Conservation (phyloP, 2,888 invertebrate genomes). For the Dicycla oo region DNA sequence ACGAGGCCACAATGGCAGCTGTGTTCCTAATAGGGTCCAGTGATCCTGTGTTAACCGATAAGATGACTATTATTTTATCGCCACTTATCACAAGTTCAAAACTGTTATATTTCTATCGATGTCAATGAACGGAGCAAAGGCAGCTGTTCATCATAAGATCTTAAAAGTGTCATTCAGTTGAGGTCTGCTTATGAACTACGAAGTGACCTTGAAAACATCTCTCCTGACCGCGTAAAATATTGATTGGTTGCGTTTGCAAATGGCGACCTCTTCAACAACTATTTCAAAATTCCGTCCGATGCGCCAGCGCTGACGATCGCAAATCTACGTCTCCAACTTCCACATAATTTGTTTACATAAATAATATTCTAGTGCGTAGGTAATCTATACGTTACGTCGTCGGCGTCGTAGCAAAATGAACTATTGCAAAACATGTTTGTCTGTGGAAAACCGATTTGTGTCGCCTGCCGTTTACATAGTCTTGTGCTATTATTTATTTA, state of each 20-base stretch:
- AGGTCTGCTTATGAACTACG: background rate
- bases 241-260: background rate
- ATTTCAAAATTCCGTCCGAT: background rate
- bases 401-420: constrained; percentile 22
- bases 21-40: constrained; percentile 19
- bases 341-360: constrained; percentile 42
- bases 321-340: constrained; percentile 31
- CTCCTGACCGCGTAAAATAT: background rate
- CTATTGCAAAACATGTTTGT: constrained; percentile 59
- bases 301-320: constrained; percentile 1
- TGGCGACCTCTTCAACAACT: background rate
- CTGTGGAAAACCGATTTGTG: constrained; percentile 14
- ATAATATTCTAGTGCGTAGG: constrained; percentile 37
- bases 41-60: constrained; percentile 25
- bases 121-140: constrained; percentile 3
- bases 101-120: constrained; percentile 5
- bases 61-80: constrained; percentile 32
- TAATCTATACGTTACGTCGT: constrained; percentile 24
- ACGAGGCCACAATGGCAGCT: constrained; percentile 25
- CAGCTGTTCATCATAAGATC: background rate
- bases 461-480: constrained; percentile 11
- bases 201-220: background rate
- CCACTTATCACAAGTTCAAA: constrained; percentile 16
- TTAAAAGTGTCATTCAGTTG: background rate
- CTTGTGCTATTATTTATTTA: constrained; percentile 10